Base-by-base conservation (phyloP, 2,113 vertebrate genomes). In the Eira barbara region DNA sequence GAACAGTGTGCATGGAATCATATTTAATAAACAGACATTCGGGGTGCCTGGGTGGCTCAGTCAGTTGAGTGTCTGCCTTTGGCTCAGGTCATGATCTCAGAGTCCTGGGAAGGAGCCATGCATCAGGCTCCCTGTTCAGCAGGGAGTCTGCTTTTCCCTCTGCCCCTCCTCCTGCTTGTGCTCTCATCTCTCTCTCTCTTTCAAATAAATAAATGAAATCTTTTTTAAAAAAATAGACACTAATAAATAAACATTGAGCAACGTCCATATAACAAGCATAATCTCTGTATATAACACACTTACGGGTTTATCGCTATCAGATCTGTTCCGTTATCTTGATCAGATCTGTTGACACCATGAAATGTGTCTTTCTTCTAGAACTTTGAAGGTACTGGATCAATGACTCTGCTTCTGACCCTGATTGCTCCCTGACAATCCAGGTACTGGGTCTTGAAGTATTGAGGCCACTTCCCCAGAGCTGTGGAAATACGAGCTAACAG, bases 401-500 rank as follows among this genome's bases (percentile, higher is more conserved):
- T 98, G 86, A 23, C 92, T 98, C 89, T 95, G 81, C 96, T 98
- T 95, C 97, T 98, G 86, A 93, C 96, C 97, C 1, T 0, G 21
- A 92, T 97, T 97, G 98, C 95, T 97, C 91, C 88, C 94, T 96
- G 36, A 97, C 94, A 97, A 96, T 97, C 73, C 92, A 96, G 21
- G 61, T 92, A 92, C 55, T 80, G 78, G 12, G 14, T 97, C 78
- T 98, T 97, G 93, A 98, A 98, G 97, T 97, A 98, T 93, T 97
- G 97, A 98, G 97, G 97, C 71, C 85, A 92, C 81, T 97, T 97
- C 96, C 97, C 94, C 20, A 82, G 14, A 98, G 95, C 65, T 95
- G 82, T 97, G 89, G 87, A 97, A 98, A 97, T 86, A 97, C 25
- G 45, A 98, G 59, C 69, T 83, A 98, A 96, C 82, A 94, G 94